Conservation (phyloP, 1,140 invertebrate genomes). For the Sycophila sp. region DNA sequence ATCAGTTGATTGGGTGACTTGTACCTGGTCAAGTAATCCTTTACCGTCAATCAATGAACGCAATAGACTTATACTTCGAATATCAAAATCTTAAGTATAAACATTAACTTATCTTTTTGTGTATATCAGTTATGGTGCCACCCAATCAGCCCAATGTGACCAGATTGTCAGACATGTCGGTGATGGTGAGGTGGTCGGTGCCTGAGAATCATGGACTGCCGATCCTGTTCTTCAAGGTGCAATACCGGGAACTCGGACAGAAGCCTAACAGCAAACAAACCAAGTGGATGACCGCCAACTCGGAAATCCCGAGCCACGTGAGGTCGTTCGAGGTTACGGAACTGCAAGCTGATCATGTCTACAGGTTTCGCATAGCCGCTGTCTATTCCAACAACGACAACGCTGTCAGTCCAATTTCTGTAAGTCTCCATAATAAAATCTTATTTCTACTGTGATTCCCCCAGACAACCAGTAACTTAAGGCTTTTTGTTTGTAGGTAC, state of each 20-base stretch:
- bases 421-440: neutral
- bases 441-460: neutral
- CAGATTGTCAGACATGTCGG: conserved; percentile 86
- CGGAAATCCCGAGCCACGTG: conserved; percentile 81
- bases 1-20: no score
- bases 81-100: neutral
- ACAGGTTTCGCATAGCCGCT: conserved; percentile 89
- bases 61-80: no score
- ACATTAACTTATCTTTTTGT: neutral
- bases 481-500: conserved; percentile 46
- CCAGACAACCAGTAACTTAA: no score
- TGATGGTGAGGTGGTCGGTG: conserved; percentile 91
- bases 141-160: conserved; percentile 87
- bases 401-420: conserved; percentile 83
- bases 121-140: conserved; percentile 80
- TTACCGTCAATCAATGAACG: no score
- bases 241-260: conserved; percentile 78
- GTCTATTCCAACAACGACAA: conserved; percentile 96
- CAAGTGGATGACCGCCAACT: conserved; percentile 83
- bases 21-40: no score
- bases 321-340: conserved; percentile 81
- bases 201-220: conserved; percentile 81
- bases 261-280: conserved; percentile 61
- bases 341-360: conserved; percentile 76
- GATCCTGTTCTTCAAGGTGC: conserved; percentile 92